A percentile compares a stretch with the other conserved stretches of the same genome.
phyloP scores from a whole-genome alignment of 2,113 vertebrate genomes.

The Lontra canadensis region DNA sequence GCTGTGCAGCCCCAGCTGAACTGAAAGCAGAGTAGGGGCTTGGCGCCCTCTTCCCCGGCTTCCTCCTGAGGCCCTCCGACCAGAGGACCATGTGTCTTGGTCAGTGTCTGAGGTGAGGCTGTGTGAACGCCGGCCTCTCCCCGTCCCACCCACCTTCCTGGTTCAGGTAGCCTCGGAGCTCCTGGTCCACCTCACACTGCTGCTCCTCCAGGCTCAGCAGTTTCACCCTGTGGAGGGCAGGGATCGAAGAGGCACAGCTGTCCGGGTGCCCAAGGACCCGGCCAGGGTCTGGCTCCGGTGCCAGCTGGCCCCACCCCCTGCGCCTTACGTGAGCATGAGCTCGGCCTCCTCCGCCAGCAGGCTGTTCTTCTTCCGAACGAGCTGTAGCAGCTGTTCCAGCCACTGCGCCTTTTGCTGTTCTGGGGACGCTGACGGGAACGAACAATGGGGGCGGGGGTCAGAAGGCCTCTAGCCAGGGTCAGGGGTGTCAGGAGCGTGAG shows the following conservation, averaged over 20 bases:
- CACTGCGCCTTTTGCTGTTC: slow-evolving; percentile 85
- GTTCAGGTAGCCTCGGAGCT: slow-evolving; percentile 89
- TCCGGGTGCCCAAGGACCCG: no score
- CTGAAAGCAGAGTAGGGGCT: not conserved
- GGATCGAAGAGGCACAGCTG: not conserved
- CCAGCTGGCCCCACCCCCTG: not conserved
- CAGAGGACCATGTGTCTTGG: not conserved
- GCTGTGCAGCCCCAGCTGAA: not conserved
- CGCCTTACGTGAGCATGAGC: slow-evolving; percentile 94
- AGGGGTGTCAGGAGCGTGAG: not conserved
- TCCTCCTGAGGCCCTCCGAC: not conserved
- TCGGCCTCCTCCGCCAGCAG: slow-evolving; percentile 94
- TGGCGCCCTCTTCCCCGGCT: not conserved
- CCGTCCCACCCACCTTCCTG: slow-evolving; percentile 83
- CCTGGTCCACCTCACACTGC: slow-evolving; percentile 91
- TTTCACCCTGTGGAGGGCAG: slow-evolving; percentile 84
- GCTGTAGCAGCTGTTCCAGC: slow-evolving; percentile 91
- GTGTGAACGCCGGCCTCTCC: not conserved
- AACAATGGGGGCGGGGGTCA: not conserved
- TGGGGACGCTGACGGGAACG: slow-evolving; percentile 66
- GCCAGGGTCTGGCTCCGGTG: not conserved
- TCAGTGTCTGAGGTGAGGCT: not conserved
- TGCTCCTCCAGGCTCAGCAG: slow-evolving; percentile 94
- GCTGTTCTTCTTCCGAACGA: slow-evolving; percentile 93
- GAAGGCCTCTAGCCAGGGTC: fast-evolving